Evolutionary conservation across 2,888 invertebrate species (phyloP).

Genomic region (Nomada flava): DNA sequence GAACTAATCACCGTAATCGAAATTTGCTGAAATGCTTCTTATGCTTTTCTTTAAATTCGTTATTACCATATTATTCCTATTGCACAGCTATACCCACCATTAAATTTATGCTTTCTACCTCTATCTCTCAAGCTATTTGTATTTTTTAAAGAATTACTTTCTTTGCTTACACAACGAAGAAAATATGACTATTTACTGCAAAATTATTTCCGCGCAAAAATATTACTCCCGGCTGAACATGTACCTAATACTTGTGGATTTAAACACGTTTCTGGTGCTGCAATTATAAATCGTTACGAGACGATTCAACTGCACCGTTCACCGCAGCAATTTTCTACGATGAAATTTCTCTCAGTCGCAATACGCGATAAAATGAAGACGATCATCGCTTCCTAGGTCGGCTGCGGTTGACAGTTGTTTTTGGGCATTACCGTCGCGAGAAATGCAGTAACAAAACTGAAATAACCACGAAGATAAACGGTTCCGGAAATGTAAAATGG

Average conservation of each 20-base stretch:
- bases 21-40: no score
- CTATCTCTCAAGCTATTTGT: no score
- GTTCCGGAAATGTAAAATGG: neutral
- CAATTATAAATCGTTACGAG: constrained; percentile 40
- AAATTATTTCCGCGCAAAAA: neutral
- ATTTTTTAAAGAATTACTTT: no score
- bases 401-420: constrained; percentile 57
- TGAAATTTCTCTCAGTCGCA: constrained; percentile 24
- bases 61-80: no score
- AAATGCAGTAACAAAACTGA: constrained; percentile 50
- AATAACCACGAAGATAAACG: constrained; percentile 33
- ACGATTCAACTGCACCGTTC: constrained; percentile 8
- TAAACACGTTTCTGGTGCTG: constrained; percentile 2
- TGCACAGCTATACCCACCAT: no score
- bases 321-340: constrained; percentile 25
- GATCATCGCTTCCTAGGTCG: constrained; percentile 51
- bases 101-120: no score
- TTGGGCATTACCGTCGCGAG: constrained; percentile 39
- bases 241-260: neutral
- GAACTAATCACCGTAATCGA: neutral
- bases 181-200: neutral
- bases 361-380: constrained; percentile 25
- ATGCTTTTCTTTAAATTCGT: no score
- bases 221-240: neutral
- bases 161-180: neutral